Percentiles rank a stretch among this genome's conserved stretches.
phyloP scores from a whole-genome alignment of 2,888 invertebrate species.

The Incurvaria masculella region DNA sequence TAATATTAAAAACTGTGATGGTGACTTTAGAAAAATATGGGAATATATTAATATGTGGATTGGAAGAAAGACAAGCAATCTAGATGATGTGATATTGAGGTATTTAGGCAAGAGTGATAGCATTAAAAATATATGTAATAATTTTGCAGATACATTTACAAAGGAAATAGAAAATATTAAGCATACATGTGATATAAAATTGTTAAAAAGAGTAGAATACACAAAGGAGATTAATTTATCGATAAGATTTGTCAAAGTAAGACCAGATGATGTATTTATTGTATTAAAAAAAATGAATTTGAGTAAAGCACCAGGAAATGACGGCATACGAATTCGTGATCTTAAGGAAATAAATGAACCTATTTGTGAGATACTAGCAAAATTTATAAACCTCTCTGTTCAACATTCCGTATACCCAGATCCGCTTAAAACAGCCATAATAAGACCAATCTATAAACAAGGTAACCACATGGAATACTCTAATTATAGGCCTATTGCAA shows the following conservation, averaged over 20 bases:
- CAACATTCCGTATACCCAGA: no score
- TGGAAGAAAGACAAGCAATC: not conserved
- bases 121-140: not conserved
- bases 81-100: not conserved
- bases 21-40: constrained; percentile 1
- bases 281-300: no score
- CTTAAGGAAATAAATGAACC: not conserved
- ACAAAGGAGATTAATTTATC: not conserved
- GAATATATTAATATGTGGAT: not conserved
- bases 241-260: not conserved
- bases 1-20: not conserved
- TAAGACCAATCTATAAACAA: no score
- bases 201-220: not conserved
- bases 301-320: not conserved
- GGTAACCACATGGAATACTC: no score
- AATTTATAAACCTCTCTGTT: no score
- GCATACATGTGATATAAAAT: not conserved
- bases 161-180: constrained; percentile 1
- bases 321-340: not conserved
- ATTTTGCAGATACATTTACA: constrained; percentile 1
- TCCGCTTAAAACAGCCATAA: not conserved
- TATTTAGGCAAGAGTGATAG: not conserved
- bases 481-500: constrained; percentile 2
- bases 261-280: not conserved
- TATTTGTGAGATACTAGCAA: not conserved